Evolutionary conservation across 2,888 invertebrate species (phyloP).

Genomic region (Polylopha cassiicola): DNA sequence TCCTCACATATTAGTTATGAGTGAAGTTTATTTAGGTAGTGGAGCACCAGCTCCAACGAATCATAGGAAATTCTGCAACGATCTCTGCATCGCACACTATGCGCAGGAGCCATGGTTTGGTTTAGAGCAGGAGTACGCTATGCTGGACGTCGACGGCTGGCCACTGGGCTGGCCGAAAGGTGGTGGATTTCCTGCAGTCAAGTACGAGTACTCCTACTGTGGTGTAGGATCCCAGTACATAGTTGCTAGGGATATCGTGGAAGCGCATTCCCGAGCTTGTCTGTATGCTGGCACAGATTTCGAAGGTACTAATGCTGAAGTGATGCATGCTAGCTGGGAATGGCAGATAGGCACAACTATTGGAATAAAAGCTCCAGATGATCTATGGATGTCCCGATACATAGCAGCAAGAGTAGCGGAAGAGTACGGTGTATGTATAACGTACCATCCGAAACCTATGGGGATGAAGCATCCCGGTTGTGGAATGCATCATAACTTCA

Average conservation of each 20-base stretch:
- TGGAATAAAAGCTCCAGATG: slow-evolving; percentile 89
- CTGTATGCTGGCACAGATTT: slow-evolving; percentile 95
- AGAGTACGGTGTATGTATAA: slow-evolving; percentile 86
- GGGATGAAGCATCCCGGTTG: slow-evolving; percentile 91
- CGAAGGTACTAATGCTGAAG: slow-evolving; percentile 97
- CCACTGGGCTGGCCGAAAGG: slow-evolving; percentile 96
- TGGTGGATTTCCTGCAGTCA: slow-evolving; percentile 90
- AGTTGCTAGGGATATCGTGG: slow-evolving; percentile 93
- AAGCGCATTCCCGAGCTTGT: slow-evolving; percentile 89
- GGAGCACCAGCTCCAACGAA: slow-evolving; percentile 85
- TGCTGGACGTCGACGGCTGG: slow-evolving; percentile 91
- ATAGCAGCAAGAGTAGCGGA: slow-evolving; percentile 89
- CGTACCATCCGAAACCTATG: slow-evolving; percentile 84
- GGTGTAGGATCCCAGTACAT: slow-evolving; percentile 96
- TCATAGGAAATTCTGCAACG: slow-evolving; percentile 82
- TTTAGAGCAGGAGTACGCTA: slow-evolving; percentile 93
- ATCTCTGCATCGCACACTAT: slow-evolving; percentile 82
- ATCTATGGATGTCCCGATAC: slow-evolving; percentile 91
- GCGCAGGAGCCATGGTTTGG: slow-evolving; percentile 92
- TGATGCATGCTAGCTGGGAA: slow-evolving; percentile 96
- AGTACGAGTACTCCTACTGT: slow-evolving; percentile 93
- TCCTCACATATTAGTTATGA: slow-evolving; percentile 90
- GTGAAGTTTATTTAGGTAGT: slow-evolving; percentile 86
- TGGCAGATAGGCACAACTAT: slow-evolving; percentile 93
- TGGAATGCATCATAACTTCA: slow-evolving; percentile 94